These are phyloP conservation scores for Drosophila neutralis DNA, from an alignment of 2,888 invertebrate species.

Conservation along the genomic window DNA sequence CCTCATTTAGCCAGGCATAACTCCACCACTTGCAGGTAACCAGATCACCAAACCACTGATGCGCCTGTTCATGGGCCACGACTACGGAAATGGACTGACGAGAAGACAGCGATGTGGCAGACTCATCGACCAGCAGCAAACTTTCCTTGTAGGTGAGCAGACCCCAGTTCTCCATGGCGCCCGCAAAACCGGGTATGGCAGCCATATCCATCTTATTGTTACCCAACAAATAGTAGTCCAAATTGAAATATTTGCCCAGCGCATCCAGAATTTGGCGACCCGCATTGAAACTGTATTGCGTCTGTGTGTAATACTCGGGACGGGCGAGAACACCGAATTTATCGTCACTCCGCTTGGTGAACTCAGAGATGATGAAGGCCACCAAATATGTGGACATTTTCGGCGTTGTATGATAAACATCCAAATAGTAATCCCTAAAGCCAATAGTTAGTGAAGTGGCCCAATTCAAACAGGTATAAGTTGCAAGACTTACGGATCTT, in stretches of 20 bases:
- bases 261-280: constrained; percentile 86
- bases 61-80: constrained; percentile 86
- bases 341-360: constrained; percentile 77
- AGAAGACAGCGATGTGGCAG: constrained; percentile 86
- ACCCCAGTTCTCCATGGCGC: constrained; percentile 98
- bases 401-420: constrained; percentile 84
- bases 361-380: constrained; percentile 90
- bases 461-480: neutral
- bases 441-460: neutral
- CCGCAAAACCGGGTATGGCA: constrained; percentile 93
- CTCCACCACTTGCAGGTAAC: constrained; percentile 86
- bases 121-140: constrained; percentile 88
- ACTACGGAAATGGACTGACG: constrained; percentile 88
- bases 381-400: constrained; percentile 92
- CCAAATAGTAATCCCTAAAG: constrained; percentile 61
- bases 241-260: constrained; percentile 87
- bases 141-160: constrained; percentile 92
- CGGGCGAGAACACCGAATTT: constrained; percentile 88
- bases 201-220: constrained; percentile 92
- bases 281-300: constrained; percentile 88
- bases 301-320: constrained; percentile 88
- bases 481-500: constrained; percentile 62
- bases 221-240: constrained; percentile 86
- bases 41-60: constrained; percentile 89
- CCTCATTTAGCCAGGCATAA: constrained; percentile 88